Percentiles rank a stretch among this genome's conserved stretches.
These are phyloP conservation scores for Protomyctophum bolini DNA, from an alignment of 2,113 vertebrate species.

Conservation along the genomic window DNA sequence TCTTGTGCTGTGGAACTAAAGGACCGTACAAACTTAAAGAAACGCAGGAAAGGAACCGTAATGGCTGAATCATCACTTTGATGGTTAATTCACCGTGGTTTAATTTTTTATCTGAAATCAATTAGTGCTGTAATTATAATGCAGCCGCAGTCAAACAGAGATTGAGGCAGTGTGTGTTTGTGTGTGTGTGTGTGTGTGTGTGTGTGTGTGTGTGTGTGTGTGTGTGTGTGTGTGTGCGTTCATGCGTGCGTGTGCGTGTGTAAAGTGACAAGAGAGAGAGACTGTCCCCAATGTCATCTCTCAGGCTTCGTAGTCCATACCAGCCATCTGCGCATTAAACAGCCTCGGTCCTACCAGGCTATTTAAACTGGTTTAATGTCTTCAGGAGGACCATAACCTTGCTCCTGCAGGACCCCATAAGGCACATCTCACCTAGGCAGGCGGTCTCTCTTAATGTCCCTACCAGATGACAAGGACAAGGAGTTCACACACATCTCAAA, in stretches of 20 bases:
- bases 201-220: conserved; percentile 4
- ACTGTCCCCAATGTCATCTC: conserved; percentile 58
- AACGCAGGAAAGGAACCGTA: neutral
- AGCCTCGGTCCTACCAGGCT: conserved; percentile 54
- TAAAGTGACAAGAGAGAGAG: conserved; percentile 8
- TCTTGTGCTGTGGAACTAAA: neutral
- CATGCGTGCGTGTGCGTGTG: neutral
- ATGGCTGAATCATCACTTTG: conserved; percentile 57
- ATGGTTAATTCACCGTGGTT: conserved; percentile 45
- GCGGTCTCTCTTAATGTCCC: conserved; percentile 68
- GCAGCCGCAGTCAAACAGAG: conserved; percentile 52
- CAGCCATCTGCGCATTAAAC: conserved; percentile 73
- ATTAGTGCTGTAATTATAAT: conserved; percentile 70
- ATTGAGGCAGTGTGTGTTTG: conserved; percentile 28
- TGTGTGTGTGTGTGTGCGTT: neutral
- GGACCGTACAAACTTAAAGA: no score
- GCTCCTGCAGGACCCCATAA: conserved; percentile 61
- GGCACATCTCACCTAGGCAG: conserved; percentile 60
- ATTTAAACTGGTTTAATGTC: conserved; percentile 65
- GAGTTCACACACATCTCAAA: conserved; percentile 65
- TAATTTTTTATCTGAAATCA: conserved; percentile 60
- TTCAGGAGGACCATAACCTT: conserved; percentile 67
- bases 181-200: conserved; percentile 5
- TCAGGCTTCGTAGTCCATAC: conserved; percentile 53
- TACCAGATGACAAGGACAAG: conserved; percentile 74